Conservation (phyloP, 2,113 vertebrate species). For the Protobothrops flavoviridis region DNA sequence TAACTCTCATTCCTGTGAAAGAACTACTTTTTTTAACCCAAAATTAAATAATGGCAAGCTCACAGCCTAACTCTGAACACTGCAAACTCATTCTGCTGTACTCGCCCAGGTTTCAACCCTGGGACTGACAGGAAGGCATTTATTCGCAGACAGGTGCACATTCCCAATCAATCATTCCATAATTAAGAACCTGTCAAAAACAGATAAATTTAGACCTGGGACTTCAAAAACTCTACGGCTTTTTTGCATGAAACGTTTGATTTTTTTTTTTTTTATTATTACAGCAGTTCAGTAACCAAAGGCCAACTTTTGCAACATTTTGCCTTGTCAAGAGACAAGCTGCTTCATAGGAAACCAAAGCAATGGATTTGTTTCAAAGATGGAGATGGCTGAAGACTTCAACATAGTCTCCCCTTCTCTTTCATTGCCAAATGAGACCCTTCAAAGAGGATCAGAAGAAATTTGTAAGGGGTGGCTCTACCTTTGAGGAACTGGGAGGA, state of each 20-base stretch:
- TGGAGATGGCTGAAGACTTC: not conserved
- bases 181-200: constrained; percentile 64
- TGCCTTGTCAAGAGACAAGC: not conserved
- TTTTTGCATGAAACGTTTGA: constrained; percentile 48
- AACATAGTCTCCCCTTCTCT: not conserved
- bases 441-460: not conserved
- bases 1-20: not conserved
- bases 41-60: not conserved
- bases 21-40: not conserved
- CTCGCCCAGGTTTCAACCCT: constrained; percentile 32
- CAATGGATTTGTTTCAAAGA: not conserved
- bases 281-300: not conserved
- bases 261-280: not conserved
- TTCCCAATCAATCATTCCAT: constrained; percentile 67
- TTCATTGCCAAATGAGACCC: not conserved
- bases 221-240: constrained; percentile 55
- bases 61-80: not conserved
- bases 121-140: constrained; percentile 61
- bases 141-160: constrained; percentile 63
- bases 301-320: not conserved
- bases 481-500: not conserved
- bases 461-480: not conserved
- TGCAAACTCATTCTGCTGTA: not conserved
- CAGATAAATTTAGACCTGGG: constrained; percentile 61
- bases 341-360: not conserved